phyloP scores from a whole-genome alignment of 2,113 vertebrate species.

The Oxyura jamaicensis region DNA sequence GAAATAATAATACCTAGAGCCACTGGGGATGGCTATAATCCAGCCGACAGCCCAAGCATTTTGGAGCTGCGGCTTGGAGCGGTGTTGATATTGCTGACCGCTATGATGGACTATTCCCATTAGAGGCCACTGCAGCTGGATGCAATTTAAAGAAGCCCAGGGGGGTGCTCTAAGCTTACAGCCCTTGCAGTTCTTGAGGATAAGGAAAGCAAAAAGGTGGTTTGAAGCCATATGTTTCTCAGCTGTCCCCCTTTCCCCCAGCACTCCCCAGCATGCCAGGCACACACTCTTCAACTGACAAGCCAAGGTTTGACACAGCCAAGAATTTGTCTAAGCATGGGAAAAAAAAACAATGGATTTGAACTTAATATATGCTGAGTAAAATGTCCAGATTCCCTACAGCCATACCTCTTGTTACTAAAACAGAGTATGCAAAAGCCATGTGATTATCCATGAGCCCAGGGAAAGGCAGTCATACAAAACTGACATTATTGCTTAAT shows the following conservation, averaged over 20 bases:
- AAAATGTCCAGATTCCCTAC: neutral
- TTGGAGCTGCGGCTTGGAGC: neutral
- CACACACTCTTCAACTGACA: neutral
- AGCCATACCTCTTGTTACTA: neutral
- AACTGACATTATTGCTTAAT: neutral
- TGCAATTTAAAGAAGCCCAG: conserved; percentile 15
- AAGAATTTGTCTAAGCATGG: neutral
- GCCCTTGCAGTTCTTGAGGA: neutral
- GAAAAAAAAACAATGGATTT: neutral
- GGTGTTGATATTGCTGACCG: neutral
- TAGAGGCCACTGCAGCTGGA: conserved; percentile 32
- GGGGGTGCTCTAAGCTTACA: neutral
- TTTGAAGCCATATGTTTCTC: conserved; percentile 22
- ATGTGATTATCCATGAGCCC: neutral
- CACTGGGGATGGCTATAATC: neutral
- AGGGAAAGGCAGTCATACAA: neutral
- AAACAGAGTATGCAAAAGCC: neutral
- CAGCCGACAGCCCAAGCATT: neutral
- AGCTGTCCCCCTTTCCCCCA: neutral
- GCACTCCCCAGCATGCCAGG: neutral
- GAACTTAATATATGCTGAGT: neutral
- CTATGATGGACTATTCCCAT: conserved; percentile 42
- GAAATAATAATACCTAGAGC: neutral
- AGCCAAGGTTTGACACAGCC: neutral
- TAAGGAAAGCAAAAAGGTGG: neutral